Percentiles rank a stretch among this genome's conserved stretches.
Conservation (phyloP, 1,140 invertebrate species). For the Dendrolimus kikuchii region DNA sequence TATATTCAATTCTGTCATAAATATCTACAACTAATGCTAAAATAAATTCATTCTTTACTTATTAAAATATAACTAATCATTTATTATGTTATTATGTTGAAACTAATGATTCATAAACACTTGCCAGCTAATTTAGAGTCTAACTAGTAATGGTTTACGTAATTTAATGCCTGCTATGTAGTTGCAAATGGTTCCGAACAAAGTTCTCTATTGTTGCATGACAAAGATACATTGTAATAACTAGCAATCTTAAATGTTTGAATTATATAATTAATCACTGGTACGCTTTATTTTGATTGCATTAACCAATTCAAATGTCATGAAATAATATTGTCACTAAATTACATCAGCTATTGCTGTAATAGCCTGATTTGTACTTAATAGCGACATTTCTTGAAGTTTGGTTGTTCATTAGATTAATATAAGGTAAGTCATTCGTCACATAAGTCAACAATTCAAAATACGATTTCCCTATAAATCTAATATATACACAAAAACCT, state of each 20-base stretch:
- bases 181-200: slow-evolving; percentile 56
- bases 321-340: neutral
- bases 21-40: too few species aligned
- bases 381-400: too few species aligned
- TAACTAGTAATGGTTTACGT: slow-evolving; percentile 51
- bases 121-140: slow-evolving; percentile 47
- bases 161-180: slow-evolving; percentile 61
- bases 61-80: too few species aligned
- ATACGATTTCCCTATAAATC: too few species aligned
- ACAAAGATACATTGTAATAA: slow-evolving; percentile 59
- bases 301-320: slow-evolving; percentile 15
- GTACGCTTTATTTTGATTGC: slow-evolving; percentile 28
- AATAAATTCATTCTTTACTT: too few species aligned
- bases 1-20: too few species aligned
- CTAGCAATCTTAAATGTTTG: slow-evolving; percentile 44
- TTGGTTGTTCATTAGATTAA: too few species aligned
- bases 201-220: slow-evolving; percentile 54
- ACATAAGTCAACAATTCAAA: too few species aligned
- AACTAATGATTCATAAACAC: slow-evolving; percentile 55
- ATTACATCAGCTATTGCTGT: too few species aligned
- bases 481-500: too few species aligned
- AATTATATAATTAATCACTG: slow-evolving; percentile 46
- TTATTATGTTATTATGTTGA: neutral
- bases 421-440: too few species aligned
- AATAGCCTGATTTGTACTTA: too few species aligned